Percentiles rank a stretch among this genome's conserved stretches.
phyloP scores from a whole-genome alignment of 2,797 vertebrate genomes.

The Darevskia nairensis region DNA sequence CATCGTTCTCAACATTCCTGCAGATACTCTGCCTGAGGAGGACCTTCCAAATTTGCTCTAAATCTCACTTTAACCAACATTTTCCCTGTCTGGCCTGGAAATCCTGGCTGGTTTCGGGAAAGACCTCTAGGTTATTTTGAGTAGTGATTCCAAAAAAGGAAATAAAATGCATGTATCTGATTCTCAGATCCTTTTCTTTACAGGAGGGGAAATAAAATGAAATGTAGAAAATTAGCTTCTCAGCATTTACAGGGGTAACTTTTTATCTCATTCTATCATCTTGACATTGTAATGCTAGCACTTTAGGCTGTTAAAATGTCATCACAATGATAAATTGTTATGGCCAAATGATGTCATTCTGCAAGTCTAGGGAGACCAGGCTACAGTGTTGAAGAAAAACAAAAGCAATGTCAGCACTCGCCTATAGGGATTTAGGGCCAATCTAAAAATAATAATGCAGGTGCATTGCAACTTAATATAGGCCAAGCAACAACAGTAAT shows the following conservation, averaged over 20 bases:
- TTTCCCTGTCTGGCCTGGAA: not conserved
- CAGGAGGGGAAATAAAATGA: not conserved
- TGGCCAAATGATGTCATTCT: conserved; percentile 40
- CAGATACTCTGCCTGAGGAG: not conserved
- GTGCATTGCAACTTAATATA: conserved; percentile 19
- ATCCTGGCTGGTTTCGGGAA: not conserved
- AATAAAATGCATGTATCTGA: not conserved
- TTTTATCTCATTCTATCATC: conserved; percentile 20
- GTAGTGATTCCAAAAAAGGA: not conserved
- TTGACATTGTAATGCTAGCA: conserved; percentile 34
- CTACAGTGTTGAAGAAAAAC: not conserved
- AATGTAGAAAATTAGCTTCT: conserved; percentile 25
- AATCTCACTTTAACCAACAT: not conserved
- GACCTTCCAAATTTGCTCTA: not conserved
- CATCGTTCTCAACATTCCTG: not conserved
- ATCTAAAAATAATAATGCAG: conserved; percentile 36
- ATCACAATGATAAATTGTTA: conserved; percentile 25
- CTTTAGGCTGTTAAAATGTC: conserved; percentile 41
- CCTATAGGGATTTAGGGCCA: not conserved
- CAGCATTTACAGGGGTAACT: not conserved
- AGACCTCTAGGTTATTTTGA: not conserved
- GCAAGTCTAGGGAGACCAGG: not conserved
- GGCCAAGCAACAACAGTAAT: not conserved
- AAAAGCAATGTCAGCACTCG: conserved; percentile 19
- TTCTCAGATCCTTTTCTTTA: not conserved